A percentile compares a stretch with the other conserved stretches of the same genome.
These are phyloP conservation scores for Campopleginae sp. DNA, from an alignment of 2,888 invertebrate species.

Conservation along the genomic window DNA sequence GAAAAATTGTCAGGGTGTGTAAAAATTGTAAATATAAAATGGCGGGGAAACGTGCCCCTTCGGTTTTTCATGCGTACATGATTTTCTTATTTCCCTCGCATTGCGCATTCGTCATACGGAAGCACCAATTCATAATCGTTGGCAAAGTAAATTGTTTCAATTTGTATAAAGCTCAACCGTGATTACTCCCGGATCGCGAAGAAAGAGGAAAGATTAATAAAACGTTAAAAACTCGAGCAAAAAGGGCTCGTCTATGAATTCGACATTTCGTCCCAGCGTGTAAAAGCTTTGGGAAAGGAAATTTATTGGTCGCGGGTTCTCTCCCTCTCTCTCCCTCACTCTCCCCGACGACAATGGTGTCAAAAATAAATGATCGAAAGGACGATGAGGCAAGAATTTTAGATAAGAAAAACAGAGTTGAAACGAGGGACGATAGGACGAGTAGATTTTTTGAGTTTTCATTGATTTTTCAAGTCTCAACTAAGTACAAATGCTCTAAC, in stretches of 20 bases:
- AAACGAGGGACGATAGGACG: conserved; percentile 4
- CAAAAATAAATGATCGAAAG: conserved; percentile 21
- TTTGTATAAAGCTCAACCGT: too few relatives aligned
- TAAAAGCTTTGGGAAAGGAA: conserved; percentile 29
- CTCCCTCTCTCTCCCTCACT: conserved; percentile 34
- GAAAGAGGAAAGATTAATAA: background rate
- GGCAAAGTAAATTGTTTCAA: background rate
- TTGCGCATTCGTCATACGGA: conserved; percentile 61
- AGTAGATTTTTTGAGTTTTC: background rate
- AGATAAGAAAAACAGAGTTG: conserved; percentile 1
- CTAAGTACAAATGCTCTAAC: conserved; percentile 69
- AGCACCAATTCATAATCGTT: conserved; percentile 68
- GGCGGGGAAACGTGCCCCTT: conserved; percentile 29
- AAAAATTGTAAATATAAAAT: conserved; percentile 57
- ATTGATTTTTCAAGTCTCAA: conserved; percentile 22
- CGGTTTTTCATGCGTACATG: background rate
- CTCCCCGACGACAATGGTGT: conserved; percentile 25
- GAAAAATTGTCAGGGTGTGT: conserved; percentile 31
- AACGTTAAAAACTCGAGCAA: conserved; percentile 10
- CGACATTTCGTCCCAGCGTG: conserved; percentile 60
- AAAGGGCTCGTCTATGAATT: conserved; percentile 41
- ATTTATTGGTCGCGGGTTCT: conserved; percentile 2
- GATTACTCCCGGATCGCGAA: background rate
- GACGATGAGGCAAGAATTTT: conserved; percentile 26
- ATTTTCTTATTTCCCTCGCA: conserved; percentile 41